These are phyloP conservation scores for Echiichthys vipera DNA, from an alignment of 2,797 vertebrate genomes.

Conservation along the genomic window DNA sequence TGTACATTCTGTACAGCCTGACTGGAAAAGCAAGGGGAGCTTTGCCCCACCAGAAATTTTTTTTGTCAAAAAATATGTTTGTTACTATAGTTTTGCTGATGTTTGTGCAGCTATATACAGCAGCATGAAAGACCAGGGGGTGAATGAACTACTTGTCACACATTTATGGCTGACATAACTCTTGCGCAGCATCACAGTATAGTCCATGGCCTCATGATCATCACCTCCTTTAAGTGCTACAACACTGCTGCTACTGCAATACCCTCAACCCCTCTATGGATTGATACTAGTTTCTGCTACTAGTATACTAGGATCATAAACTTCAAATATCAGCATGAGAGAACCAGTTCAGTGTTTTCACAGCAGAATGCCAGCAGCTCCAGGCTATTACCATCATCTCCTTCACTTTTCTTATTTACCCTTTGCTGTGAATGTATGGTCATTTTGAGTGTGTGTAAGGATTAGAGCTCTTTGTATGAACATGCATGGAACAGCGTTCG, in stretches of 20 bases:
- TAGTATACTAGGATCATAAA: background rate
- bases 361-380: conserved; percentile 5
- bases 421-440: conserved; percentile 22
- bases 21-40: background rate
- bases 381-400: conserved; percentile 6
- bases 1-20: background rate
- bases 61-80: conserved; percentile 3
- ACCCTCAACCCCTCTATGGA: background rate
- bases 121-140: conserved; percentile 19
- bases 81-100: conserved; percentile 26
- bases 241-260: conserved; percentile 9
- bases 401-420: conserved; percentile 32
- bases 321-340: conserved; percentile 15
- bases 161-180: conserved; percentile 28
- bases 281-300: background rate
- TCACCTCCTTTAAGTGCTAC: conserved; percentile 9
- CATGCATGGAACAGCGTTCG: conserved; percentile 31
- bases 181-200: conserved; percentile 12
- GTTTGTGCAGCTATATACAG: conserved; percentile 33
- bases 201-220: conserved; percentile 15
- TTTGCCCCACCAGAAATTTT: conserved; percentile 2
- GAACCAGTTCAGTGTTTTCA: background rate
- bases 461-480: conserved; percentile 34
- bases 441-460: conserved; percentile 35
- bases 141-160: conserved; percentile 22